Evolutionary conservation across 2,888 invertebrate species (phyloP), one percentile per base, ranked within the genome.

Genomic region (Laothoe populi): DNA sequence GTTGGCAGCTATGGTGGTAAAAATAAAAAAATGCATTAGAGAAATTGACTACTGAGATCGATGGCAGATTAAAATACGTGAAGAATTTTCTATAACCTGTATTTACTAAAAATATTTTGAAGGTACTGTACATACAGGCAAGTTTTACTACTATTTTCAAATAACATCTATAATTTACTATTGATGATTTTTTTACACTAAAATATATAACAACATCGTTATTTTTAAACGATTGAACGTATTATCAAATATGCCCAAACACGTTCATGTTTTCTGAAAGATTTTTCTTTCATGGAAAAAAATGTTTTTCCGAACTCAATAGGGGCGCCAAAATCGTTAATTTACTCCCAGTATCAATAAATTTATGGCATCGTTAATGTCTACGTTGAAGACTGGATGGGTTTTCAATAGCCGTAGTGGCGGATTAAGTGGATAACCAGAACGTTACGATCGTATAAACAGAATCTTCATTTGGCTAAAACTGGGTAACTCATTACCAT

Each of bases 401-500:
- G 81, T 81, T 86, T 83, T 82, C 81, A 73, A 79, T 81, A 74
- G 74, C 73, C 72, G 64, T 66, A 71, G 61, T 63, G 60, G 59
- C 57, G 61, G 83, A 88, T 88, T 85, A 86, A 74, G 74, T 68
- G 79, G 80, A 81, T 83, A 80, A 78, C 73, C 76, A 69, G 69
- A 69, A 67, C 70, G 71, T 77, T 74, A 78, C 74, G 77, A 72
- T 70, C 73, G 75, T 70, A 83, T 81, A 83, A 83, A 84, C 81
- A 82, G 79, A 81, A 79, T 81, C 78, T 83, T 82, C 77, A 82
- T 82, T 81, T 78, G 70, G 75, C 72, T 79, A 77, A 80, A 80
- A 80, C 71, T 66, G 74, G 79, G 76, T 75, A 76, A 73, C 81
- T 83, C 81, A 84, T 84, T 83, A 85, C 78, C 84, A 83, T 83